These are phyloP conservation scores for Pelecanoides urinatrix DNA, from an alignment of 2,113 vertebrate species.

Conservation along the genomic window DNA sequence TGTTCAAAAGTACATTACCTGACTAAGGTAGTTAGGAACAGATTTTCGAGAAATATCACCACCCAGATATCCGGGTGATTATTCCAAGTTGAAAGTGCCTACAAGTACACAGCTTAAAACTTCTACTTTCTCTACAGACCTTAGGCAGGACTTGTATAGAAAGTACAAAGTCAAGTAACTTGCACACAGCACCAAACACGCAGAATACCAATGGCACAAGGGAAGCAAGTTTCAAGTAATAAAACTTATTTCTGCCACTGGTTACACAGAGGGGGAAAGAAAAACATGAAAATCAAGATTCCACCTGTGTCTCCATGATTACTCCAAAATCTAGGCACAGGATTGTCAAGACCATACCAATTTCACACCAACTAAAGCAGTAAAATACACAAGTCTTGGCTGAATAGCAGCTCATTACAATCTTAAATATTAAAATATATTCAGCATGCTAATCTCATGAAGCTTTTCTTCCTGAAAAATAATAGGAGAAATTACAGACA, in stretches of 20 bases:
- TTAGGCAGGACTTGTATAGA: background rate
- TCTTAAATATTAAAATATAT: background rate
- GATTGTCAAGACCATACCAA: background rate
- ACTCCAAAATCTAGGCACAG: background rate
- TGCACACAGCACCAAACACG: accelerated
- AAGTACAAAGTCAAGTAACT: background rate
- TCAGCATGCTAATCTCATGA: background rate
- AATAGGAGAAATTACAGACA: background rate
- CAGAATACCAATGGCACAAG: accelerated
- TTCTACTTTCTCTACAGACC: background rate
- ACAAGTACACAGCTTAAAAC: background rate
- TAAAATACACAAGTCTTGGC: background rate
- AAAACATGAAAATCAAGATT: background rate
- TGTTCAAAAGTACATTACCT: background rate
- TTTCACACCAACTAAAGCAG: background rate
- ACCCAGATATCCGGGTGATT: background rate
- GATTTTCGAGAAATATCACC: background rate
- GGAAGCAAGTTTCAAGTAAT: background rate
- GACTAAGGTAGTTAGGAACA: background rate
- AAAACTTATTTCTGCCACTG: background rate
- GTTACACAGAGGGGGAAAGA: background rate
- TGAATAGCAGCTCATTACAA: background rate
- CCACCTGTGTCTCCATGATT: too few relatives aligned
- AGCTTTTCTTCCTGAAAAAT: background rate
- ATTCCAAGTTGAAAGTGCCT: background rate